phyloP scores from a whole-genome alignment of 2,888 invertebrate species.

The Eumacrocentrus americanus region DNA sequence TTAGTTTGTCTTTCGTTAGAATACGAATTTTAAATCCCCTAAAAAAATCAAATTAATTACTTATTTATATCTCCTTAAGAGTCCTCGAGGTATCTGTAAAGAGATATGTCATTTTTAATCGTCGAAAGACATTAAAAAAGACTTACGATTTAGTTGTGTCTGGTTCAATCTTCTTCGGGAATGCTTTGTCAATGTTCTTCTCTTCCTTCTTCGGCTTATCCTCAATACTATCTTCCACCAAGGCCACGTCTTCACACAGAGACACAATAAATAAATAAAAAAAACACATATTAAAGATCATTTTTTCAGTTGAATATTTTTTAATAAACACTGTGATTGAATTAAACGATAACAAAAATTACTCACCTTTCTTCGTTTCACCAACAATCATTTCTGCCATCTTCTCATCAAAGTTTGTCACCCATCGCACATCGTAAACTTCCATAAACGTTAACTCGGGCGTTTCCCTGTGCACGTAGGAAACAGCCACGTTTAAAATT shows the following conservation, averaged over 20 bases:
- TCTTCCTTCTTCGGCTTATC: constrained; percentile 49
- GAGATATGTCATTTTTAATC: too few relatives aligned
- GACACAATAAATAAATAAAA: not conserved
- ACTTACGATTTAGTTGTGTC: constrained; percentile 52
- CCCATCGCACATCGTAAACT: constrained; percentile 60
- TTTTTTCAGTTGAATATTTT: too few relatives aligned
- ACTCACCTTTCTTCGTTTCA: constrained; percentile 57
- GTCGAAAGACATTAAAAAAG: not conserved
- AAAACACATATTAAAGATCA: not conserved
- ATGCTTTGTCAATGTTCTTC: constrained; percentile 45
- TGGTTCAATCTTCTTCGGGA: constrained; percentile 44
- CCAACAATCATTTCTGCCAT: constrained; percentile 52
- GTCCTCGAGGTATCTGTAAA: too few relatives aligned
- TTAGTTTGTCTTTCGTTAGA: constrained; percentile 56
- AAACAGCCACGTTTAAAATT: constrained; percentile 46
- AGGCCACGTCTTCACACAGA: constrained; percentile 24
- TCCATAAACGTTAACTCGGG: constrained; percentile 61
- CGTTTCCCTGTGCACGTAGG: constrained; percentile 59
- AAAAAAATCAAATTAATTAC: constrained; percentile 26
- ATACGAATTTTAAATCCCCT: constrained; percentile 58
- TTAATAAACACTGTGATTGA: too few relatives aligned
- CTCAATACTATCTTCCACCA: constrained; percentile 41
- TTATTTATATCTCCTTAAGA: too few relatives aligned
- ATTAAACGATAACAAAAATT: too few relatives aligned
- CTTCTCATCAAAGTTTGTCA: constrained; percentile 60